Evolutionary conservation across 2,797 vertebrate genomes (phyloP), one percentile per base, ranked within the genome.

Genomic region (Gastrophryne carolinensis): DNA sequence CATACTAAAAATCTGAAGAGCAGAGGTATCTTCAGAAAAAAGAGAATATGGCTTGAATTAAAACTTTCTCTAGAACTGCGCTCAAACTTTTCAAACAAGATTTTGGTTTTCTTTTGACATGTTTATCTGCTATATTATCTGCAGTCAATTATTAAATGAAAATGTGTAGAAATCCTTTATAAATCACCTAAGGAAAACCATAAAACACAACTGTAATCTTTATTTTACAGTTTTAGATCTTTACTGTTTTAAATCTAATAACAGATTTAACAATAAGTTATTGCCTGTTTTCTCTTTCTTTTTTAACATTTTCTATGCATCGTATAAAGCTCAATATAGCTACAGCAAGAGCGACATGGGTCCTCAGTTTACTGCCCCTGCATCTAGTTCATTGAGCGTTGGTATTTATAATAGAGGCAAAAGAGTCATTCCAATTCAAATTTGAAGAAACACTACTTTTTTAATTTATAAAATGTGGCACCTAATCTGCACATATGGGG

Each of bases 31-130:
- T 50, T 69, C 37, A 47, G 13, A 78, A 37, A 26, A 24, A 62
- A 52, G 23, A 50, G 26, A 13, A 63, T 12, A 17, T 67, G 60
- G 19, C 35, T 60, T 64, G 29, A 24, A 1, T 84, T 84, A 76
- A 26, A 29, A 78, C 71, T 56, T 56, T 66, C 66, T 57, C 27
- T 66, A 65, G 30, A 26, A 52, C 49, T 73, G 30, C 24, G 37
- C 37, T 74, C 27, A 57, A 50, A 56, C 53, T 21, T 65, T 73
- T 73, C 35, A 54, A 66, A 66, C 61, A 66, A 52, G 34, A 63
- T 67, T 23, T 53, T 63, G 58, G 23, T 58, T 72, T 72, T 57
- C 37, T 57, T 73, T 73, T 74, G 72, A 66, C 50, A 57, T 49
- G 72, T 66, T 57, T 66, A 65, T 74, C 62, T 74, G 44, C 17